Percentiles rank a stretch among this genome's conserved stretches.
These are phyloP conservation scores for Theristicus caerulescens DNA, from an alignment of 2,113 vertebrate species.

Conservation along the genomic window DNA sequence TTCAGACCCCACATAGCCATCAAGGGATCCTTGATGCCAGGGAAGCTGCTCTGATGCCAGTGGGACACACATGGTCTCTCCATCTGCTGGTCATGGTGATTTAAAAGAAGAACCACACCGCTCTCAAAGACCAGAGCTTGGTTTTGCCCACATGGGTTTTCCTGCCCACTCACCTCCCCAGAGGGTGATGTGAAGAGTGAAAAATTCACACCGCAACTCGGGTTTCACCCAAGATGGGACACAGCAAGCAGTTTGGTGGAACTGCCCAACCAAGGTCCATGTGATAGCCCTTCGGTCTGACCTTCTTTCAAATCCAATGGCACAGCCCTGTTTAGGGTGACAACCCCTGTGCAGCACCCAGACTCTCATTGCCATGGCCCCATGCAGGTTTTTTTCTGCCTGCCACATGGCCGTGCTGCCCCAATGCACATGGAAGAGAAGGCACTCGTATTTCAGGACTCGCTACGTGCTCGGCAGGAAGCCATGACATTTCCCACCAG, in stretches of 20 bases:
- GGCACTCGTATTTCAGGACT: neutral
- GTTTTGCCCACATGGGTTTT: neutral
- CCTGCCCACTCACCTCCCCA: neutral
- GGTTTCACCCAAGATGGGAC: neutral
- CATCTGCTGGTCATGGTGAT: neutral
- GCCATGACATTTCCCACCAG: neutral
- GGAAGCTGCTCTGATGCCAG: neutral
- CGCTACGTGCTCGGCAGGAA: neutral
- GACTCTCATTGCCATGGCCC: fast-evolving
- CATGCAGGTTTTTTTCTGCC: neutral
- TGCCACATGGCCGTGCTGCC: neutral
- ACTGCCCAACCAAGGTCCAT: neutral
- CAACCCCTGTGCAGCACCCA: neutral
- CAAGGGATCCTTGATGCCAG: neutral
- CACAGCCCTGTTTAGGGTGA: neutral
- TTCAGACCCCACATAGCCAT: fast-evolving
- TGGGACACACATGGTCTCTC: neutral
- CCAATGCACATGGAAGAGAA: neutral
- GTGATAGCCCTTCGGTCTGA: neutral
- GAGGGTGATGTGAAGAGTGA: neutral
- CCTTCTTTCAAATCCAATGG: neutral
- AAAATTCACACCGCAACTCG: neutral
- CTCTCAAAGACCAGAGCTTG: neutral
- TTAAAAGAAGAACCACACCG: neutral
- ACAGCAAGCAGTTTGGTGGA: neutral